Evolutionary conservation across 2,888 invertebrate genomes (phyloP), one percentile per base, ranked within the genome.

Genomic region (Eristalis arbustorum): DNA sequence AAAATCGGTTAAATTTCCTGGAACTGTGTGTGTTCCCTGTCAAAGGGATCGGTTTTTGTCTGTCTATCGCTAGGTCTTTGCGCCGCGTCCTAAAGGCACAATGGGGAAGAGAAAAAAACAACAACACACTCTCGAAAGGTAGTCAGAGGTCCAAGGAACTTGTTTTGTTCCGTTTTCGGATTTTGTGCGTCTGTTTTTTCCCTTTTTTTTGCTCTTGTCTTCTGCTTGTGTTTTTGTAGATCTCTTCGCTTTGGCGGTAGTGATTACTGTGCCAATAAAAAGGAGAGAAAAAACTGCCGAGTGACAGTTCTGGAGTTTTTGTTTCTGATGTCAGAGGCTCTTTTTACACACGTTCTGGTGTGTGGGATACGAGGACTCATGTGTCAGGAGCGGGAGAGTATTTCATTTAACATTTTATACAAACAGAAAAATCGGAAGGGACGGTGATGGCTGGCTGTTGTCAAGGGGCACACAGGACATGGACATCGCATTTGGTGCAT

Each of bases 1-100:
- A 49, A 49, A 77, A 76, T 71, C 69, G 69, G 62, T 34, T 72
- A 11, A 63, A 64, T 72, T 84, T 84, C 84, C 75, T 56, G 62
- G 84, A 84, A 84, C 63, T 68, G 56, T 75, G 84, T 69, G 61
- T 73, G 67, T 73, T 74, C 59, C 31, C 18, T 62, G 62, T 72
- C 71, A 73, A 79, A 78, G 64, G 66, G 72, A 76, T 61, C 49
- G 56, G 49, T 11, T 49, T 74, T 73, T 79, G 61, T 67, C 67
- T 18, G 22, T 62, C 28, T 31, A 5, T 40, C n/a, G 57, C 37
- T 37, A 13, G 37, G 13, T 37, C 37, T 37, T 31, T 31, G 23
- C 23, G 3, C 4, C 25, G 49, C 49, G 1, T 49, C 49, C 6
- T 8, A 49, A 18, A 8, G 18, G 18, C 18, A 49, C 49, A 31